A percentile compares a stretch with the other conserved stretches of the same genome.
Conservation (phyloP, 2,888 invertebrate genomes). For the Ochropleura leucogaster region DNA sequence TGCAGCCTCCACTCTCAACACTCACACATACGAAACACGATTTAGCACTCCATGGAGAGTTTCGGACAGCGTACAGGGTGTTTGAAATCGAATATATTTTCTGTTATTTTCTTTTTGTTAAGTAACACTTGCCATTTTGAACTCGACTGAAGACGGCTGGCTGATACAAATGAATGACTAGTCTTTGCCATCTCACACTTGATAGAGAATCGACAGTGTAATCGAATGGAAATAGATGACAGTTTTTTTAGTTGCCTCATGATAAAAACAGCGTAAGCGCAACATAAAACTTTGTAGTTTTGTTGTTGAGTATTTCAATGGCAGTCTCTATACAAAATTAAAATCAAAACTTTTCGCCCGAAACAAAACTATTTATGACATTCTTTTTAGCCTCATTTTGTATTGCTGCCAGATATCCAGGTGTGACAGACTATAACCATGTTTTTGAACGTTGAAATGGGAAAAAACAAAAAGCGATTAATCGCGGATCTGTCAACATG, state of each 20-base stretch:
- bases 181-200: neutral
- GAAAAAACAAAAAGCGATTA: slow-evolving; percentile 30
- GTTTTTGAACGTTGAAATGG: slow-evolving; percentile 20
- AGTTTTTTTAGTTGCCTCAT: neutral
- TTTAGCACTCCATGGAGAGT: slow-evolving; percentile 88
- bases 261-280: neutral
- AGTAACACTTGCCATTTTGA: too few relatives aligned
- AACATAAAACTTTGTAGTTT: neutral
- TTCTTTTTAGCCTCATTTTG: neutral
- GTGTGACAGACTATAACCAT: neutral
- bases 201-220: neutral
- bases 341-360: neutral
- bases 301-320: neutral
- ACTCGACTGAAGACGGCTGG: too few relatives aligned
- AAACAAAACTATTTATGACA: neutral
- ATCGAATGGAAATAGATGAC: neutral
- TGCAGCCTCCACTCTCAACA: slow-evolving; percentile 87
- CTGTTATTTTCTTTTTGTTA: neutral
- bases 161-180: neutral
- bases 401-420: slow-evolving; percentile 15
- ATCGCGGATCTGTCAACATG: slow-evolving; percentile 20
- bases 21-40: slow-evolving; percentile 83
- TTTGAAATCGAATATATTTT: slow-evolving; percentile 21
- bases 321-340: neutral
- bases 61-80: slow-evolving; percentile 83